phyloP scores from a whole-genome alignment of 2,797 vertebrate genomes.

The Leptoclinus maculatus region DNA sequence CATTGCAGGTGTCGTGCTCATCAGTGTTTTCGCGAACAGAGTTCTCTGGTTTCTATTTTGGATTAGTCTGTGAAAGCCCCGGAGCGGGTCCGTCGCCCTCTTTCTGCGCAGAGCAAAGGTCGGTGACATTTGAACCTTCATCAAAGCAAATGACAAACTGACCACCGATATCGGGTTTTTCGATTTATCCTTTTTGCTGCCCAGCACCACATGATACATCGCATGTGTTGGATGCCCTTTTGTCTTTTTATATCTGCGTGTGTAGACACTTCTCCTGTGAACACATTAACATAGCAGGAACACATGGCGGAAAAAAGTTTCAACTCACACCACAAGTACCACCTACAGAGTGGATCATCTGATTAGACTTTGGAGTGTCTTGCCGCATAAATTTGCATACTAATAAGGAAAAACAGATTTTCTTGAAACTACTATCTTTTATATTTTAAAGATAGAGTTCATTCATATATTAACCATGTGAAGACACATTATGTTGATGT shows the following conservation, averaged over 20 bases:
- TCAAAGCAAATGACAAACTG: conserved; percentile 3
- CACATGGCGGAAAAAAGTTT: conserved; percentile 60
- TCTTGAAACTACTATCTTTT: conserved; percentile 48
- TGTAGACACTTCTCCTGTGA: conserved; percentile 12
- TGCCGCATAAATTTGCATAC: conserved; percentile 75
- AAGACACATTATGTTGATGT: background rate
- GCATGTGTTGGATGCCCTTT: background rate
- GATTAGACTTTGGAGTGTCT: conserved; percentile 77
- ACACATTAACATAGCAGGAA: conserved; percentile 47
- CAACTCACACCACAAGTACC: conserved; percentile 59
- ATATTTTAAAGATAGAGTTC: conserved; percentile 37
- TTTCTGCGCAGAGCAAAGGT: conserved; percentile 36
- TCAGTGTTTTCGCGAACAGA: conserved; percentile 47
- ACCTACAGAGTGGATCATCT: conserved; percentile 75
- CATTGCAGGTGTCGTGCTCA: conserved; percentile 50
- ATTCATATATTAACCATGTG: conserved; percentile 15
- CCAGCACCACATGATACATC: background rate
- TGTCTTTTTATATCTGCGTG: background rate
- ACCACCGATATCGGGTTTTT: background rate
- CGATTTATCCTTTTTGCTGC: background rate
- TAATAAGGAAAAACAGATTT: conserved; percentile 68
- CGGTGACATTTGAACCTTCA: conserved; percentile 13
- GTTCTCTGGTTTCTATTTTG: conserved; percentile 44
- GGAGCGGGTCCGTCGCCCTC: conserved; percentile 25
- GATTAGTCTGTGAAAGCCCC: conserved; percentile 14